Evolutionary conservation across 1,140 invertebrate genomes (phyloP).

Genomic region (Psix sp.): DNA sequence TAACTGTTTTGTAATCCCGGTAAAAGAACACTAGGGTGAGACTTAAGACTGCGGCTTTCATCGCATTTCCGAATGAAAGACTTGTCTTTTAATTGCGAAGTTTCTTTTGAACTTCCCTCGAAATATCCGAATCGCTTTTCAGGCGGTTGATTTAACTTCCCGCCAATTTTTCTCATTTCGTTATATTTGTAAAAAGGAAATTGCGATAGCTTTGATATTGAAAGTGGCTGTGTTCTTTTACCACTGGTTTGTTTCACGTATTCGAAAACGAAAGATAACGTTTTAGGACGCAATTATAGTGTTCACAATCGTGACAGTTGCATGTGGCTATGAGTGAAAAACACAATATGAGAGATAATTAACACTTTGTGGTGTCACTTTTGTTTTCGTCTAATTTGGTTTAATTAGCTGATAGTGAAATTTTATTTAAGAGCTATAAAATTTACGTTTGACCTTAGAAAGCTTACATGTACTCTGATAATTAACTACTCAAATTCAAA

Average conservation of each 20-base stretch:
- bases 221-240: conserved; percentile 29
- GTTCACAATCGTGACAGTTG: conserved; percentile 29
- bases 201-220: conserved; percentile 17
- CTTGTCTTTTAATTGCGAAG: background rate
- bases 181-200: conserved; percentile 17
- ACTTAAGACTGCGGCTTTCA: too few relatives aligned
- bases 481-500: too few relatives aligned
- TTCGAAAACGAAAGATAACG: conserved; percentile 42
- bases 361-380: conserved; percentile 59
- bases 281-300: conserved; percentile 49
- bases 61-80: background rate
- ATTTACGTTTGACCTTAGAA: too few relatives aligned
- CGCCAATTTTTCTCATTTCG: background rate
- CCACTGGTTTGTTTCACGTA: conserved; percentile 21
- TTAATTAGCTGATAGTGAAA: too few relatives aligned
- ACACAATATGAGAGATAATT: conserved; percentile 31
- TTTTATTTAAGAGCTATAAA: too few relatives aligned
- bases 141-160: too few relatives aligned
- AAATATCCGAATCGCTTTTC: too few relatives aligned
- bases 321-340: conserved; percentile 23
- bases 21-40: conserved; percentile 1
- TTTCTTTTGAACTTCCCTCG: too few relatives aligned
- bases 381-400: conserved; percentile 66
- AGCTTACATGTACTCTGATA: too few relatives aligned
- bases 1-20: background rate